Base-by-base conservation (phyloP, 1,140 invertebrate species). In the Leptopilina clavipes region DNA sequence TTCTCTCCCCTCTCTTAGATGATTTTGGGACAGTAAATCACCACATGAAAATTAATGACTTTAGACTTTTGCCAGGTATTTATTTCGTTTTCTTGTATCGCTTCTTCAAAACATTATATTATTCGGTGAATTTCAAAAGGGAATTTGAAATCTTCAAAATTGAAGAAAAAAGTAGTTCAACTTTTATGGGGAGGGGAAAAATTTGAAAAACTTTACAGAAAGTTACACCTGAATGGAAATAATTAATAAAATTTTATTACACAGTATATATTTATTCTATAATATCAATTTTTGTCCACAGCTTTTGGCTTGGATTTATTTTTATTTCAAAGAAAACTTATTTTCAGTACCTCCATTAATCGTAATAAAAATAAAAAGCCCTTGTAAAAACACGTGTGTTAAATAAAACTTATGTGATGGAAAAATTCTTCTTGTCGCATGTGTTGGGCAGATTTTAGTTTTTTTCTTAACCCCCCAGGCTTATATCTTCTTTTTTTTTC, bases 381-480 rank as follows among this genome's bases (percentile, higher is more conserved):
- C 8, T 0, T 31, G n/a, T 31, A 31, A 40, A 11, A 18, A 54
- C 52, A 54, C 18, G 6, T 19, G 52, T 54, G 8, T 54, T 17
- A 54, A 17, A 54, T 40, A 40, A 40, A 40, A 40, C 6, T n/a
- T 52, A n/a, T n/a, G n/a, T n/a, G 25, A 17, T 52, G 3, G 48
- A 52, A 52, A 52, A 25, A 65, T 65, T 65, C 25, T 65, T 12
- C 11, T n/a, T 65, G 22, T 5, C 1, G 22, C 59, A 65, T 25
- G 12, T 65, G 59, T 7, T 22, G 14, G 12, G 14, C 14, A 31
- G 22, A 25, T 65, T 31, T 22, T 31, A 22, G 22, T 40, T 71
- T 48, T 40, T 71, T 48, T 43, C 70, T 71, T 25, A 44, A 22
- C 70, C 40, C 18, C 77, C 56, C 7, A n/a, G n/a, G 48, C 44